Conservation (phyloP, 2,888 invertebrate genomes). For the Timandra comae region DNA sequence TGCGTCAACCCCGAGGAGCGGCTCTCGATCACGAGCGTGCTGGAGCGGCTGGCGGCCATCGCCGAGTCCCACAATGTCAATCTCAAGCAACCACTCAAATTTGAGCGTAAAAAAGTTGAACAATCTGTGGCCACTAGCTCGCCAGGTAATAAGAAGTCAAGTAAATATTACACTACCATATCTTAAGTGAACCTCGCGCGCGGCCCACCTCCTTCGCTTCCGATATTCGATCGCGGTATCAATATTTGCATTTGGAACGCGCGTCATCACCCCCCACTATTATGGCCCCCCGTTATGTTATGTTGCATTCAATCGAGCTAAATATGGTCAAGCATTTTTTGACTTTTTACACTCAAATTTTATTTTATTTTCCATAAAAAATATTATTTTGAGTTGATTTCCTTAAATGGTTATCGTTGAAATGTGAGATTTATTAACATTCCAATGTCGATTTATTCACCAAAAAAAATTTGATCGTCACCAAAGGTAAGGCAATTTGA, state of each 20-base stretch:
- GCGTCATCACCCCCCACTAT: constrained; percentile 26
- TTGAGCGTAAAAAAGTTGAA: constrained; percentile 80
- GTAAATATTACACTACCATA: constrained; percentile 79
- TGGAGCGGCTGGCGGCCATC: constrained; percentile 92
- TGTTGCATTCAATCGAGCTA: constrained; percentile 72
- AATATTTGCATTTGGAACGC: no score
- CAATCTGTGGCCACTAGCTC: constrained; percentile 79
- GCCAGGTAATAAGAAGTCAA: constrained; percentile 79
- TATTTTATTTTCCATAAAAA: constrained; percentile 28
- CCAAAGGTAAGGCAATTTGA: constrained; percentile 71
- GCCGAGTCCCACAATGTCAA: constrained; percentile 90
- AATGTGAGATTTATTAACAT: constrained; percentile 65
- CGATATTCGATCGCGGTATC: constrained; percentile 26
- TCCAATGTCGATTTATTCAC: constrained; percentile 61
- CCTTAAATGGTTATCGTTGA: constrained; percentile 48
- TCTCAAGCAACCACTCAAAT: constrained; percentile 85
- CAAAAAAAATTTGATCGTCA: constrained; percentile 57
- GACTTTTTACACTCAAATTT: constrained; percentile 79
- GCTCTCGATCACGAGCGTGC: constrained; percentile 84
- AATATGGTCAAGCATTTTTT: constrained; percentile 77
- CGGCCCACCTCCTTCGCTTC: constrained; percentile 32
- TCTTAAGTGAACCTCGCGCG: constrained; percentile 55
- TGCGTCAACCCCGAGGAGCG: constrained; percentile 89
- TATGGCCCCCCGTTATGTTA: constrained; percentile 60
- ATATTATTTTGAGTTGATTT: constrained; percentile 55